Evolutionary conservation across 2,888 invertebrate genomes (phyloP), one percentile per base, ranked within the genome.

Genomic region (Ethmia dodecea): DNA sequence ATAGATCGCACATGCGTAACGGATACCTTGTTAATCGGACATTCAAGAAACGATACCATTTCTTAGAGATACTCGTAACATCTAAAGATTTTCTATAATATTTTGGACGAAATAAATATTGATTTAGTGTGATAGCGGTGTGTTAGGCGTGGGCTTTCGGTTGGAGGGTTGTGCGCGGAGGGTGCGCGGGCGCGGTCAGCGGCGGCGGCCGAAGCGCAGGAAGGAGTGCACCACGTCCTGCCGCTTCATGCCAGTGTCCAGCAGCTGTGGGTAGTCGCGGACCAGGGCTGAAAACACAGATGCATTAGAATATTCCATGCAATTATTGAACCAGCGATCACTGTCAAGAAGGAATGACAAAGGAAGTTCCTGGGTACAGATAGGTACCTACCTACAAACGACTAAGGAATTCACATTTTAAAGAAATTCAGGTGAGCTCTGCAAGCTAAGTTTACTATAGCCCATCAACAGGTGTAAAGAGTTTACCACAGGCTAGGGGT

Each of bases 151-250:
- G 38, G 48, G 53, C 40, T 45, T 51, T 48, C 26, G 45, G 39
- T 43, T 42, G n/a, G 27, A 47, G 52, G 50, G 45, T 43, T 43
- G 34, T 48, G 45, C 41, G 46, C 33, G 38, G 33, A 30, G 22
- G 43, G 43, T 45, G 53, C 52, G 49, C 26, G 39, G 38, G 40
- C 47, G 56, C 51, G 43, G 76, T 84, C 91, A 91, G 88, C 93
- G 92, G 68, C 93, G 90, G 69, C 93, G 91, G 36, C 96, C 96
- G 72, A 96, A 96, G 60, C 95, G 92, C 55, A 96, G 89, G 86
- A 96, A 96, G 36, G 95, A 94, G 78, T 96, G 96, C 59, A 95
- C 95, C 31, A 95, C 93, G 79, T 96, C 95, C 64, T 95, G 95
- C 43, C 95, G 89, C 76, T 95, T 95, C 60, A 91, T 91, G 45